phyloP scores from a whole-genome alignment of 2,797 vertebrate species.

The Mycteria americana region DNA sequence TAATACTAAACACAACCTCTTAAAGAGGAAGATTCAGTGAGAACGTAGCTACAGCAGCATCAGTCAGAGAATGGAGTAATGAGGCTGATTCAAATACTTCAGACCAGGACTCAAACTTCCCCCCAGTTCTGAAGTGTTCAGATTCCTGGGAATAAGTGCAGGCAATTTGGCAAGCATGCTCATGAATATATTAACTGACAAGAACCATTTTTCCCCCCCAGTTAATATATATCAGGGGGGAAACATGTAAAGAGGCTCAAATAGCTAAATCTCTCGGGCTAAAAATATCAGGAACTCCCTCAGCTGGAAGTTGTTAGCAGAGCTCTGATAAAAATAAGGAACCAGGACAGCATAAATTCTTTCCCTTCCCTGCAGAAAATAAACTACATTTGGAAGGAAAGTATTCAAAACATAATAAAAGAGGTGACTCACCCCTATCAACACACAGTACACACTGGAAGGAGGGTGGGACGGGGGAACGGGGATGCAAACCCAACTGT shows the following conservation, averaged over 20 bases:
- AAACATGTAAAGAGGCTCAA: conserved; percentile 27
- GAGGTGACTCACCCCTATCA: conserved; percentile 39
- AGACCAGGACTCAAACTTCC: neutral
- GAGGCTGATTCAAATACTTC: neutral
- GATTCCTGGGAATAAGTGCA: neutral
- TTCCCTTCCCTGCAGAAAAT: conserved; percentile 41
- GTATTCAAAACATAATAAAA: conserved; percentile 46
- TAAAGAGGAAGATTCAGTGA: neutral
- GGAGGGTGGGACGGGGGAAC: neutral
- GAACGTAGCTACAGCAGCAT: neutral
- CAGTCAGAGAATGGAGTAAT: neutral
- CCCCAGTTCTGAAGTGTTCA: neutral
- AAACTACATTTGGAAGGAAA: conserved; percentile 34
- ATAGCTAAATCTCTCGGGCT: conserved; percentile 24
- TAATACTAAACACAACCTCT: neutral
- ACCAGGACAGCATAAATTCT: conserved; percentile 31
- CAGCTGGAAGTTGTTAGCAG: conserved; percentile 55
- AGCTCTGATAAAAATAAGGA: conserved; percentile 51
- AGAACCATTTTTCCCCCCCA: neutral
- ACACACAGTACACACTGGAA: neutral
- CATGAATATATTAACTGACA: conserved; percentile 14
- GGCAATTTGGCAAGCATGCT: neutral
- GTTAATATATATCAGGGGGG: neutral
- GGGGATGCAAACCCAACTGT: neutral
- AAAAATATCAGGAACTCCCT: conserved; percentile 62